These are phyloP conservation scores for Corvus moneduloides DNA, from an alignment of 2,113 vertebrate genomes.

Conservation along the genomic window DNA sequence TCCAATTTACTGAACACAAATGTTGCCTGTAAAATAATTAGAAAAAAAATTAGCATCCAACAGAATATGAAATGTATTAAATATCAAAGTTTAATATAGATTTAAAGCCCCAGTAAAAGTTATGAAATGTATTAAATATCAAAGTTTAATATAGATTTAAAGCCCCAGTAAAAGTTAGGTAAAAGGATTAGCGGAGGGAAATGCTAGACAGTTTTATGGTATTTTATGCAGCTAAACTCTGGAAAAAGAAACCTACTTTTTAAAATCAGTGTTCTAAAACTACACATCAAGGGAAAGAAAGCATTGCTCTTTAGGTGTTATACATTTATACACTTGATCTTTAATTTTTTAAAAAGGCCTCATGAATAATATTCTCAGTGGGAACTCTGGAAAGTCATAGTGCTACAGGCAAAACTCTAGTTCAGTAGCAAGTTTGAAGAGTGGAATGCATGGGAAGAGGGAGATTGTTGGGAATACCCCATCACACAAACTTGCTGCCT, in stretches of 20 bases:
- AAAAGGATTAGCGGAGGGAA: constrained; percentile 39
- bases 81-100: constrained; percentile 68
- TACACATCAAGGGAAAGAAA: not conserved
- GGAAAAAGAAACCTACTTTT: constrained; percentile 4
- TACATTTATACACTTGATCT: not conserved
- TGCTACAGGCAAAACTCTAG: not conserved
- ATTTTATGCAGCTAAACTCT: not conserved
- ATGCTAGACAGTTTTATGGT: not conserved
- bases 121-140: constrained; percentile 70
- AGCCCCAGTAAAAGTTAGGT: constrained; percentile 49
- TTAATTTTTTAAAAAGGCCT: not conserved
- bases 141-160: constrained; percentile 62
- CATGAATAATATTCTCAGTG: not conserved
- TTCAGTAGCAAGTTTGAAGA: not conserved
- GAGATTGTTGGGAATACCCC: fast-evolving
- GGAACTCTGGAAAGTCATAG: not conserved
- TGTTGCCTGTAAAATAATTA: constrained; percentile 73
- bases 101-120: constrained; percentile 51
- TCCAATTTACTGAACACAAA: constrained; percentile 70
- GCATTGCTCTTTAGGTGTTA: not conserved
- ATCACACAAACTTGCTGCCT: fast-evolving
- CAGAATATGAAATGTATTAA: constrained; percentile 62
- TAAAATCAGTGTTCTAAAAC: not conserved
- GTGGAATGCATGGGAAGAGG: not conserved
- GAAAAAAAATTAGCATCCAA: constrained; percentile 35